Conservation (phyloP, 2,888 invertebrate species). For the Colostygia pectinataria region DNA sequence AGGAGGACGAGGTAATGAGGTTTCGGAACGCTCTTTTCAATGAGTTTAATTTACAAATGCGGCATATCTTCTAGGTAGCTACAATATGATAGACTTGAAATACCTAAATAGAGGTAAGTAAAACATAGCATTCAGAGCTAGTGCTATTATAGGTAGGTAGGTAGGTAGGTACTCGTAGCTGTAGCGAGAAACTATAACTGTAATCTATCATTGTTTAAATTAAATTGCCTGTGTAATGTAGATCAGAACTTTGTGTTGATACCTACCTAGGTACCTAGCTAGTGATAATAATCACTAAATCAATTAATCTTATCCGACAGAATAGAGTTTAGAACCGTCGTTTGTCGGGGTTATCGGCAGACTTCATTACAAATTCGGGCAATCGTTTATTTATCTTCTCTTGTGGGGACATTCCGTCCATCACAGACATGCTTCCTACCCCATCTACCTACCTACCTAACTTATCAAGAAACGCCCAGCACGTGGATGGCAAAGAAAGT, state of each 20-base stretch:
- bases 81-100: slow-evolving; percentile 20
- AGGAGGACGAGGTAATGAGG: slow-evolving; percentile 73
- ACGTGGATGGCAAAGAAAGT: no score
- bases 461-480: no score
- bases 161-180: no score
- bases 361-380: slow-evolving; percentile 26
- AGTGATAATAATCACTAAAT: not conserved
- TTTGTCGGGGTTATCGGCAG: slow-evolving; percentile 27
- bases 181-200: no score
- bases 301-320: slow-evolving; percentile 25
- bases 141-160: no score
- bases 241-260: no score
- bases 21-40: slow-evolving; percentile 66
- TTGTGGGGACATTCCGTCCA: slow-evolving; percentile 2
- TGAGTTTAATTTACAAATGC: slow-evolving; percentile 45
- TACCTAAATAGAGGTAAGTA: no score
- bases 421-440: not conserved
- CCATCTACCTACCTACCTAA: not conserved
- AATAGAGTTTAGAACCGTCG: slow-evolving; percentile 23
- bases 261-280: not conserved
- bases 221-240: no score
- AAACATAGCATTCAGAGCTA: no score
- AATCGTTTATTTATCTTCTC: slow-evolving; percentile 18
- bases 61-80: slow-evolving; percentile 12
- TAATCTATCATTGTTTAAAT: no score